These are phyloP conservation scores for Girardinichthys multiradiatus DNA, from an alignment of 2,113 vertebrate genomes.

Conservation along the genomic window DNA sequence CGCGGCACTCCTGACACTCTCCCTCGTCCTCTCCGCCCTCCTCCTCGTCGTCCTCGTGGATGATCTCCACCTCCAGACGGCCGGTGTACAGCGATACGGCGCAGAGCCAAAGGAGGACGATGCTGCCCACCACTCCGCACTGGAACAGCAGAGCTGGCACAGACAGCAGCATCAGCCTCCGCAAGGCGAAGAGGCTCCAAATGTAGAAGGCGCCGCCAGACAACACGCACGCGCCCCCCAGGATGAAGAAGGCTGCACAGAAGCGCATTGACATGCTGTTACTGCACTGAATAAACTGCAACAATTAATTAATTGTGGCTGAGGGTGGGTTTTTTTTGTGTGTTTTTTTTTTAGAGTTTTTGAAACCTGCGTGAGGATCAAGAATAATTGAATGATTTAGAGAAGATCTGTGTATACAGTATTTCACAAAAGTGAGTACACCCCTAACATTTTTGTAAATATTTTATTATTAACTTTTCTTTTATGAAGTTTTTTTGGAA, in stretches of 20 bases:
- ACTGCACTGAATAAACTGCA: background rate
- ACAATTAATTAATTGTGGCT: background rate
- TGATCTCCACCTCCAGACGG: slow-evolving; percentile 88
- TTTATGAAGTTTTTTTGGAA: no score
- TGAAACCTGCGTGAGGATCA: slow-evolving; percentile 9
- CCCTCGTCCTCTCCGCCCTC: slow-evolving; percentile 70
- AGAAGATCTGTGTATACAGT: slow-evolving; percentile 15
- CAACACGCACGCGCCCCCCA: slow-evolving; percentile 86
- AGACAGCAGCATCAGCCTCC: slow-evolving; percentile 87
- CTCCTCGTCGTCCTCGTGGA: slow-evolving; percentile 76
- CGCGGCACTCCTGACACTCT: slow-evolving; percentile 69
- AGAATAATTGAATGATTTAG: slow-evolving; percentile 9
- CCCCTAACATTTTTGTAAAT: no score
- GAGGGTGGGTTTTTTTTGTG: no score
- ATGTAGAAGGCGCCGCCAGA: slow-evolving; percentile 85
- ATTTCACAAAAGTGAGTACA: no score
- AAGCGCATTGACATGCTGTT: slow-evolving; percentile 28
- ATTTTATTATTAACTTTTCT: no score
- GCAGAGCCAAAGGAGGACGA: slow-evolving; percentile 88
- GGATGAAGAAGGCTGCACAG: slow-evolving; percentile 87
- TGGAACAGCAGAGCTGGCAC: slow-evolving; percentile 80
- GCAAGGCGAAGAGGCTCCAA: slow-evolving; percentile 80
- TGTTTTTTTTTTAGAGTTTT: slow-evolving; percentile 19
- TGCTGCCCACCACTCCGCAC: slow-evolving; percentile 73
- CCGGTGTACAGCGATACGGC: slow-evolving; percentile 91